Evolutionary conservation across 2,797 vertebrate species (phyloP).

Genomic region (Myotis myotis): DNA sequence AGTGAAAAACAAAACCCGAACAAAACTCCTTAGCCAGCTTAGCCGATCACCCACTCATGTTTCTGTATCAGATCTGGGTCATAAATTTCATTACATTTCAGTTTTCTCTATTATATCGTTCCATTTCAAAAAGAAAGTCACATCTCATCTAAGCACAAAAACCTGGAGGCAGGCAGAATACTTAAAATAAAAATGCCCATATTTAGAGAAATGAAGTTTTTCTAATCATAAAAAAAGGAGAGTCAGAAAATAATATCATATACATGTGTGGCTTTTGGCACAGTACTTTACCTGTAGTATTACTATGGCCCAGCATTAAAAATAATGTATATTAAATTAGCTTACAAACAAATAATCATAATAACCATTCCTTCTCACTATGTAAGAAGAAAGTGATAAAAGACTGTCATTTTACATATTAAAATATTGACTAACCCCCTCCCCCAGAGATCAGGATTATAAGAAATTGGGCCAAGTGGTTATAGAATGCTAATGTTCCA

Average conservation of each 20-base stretch:
- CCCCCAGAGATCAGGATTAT: not conserved
- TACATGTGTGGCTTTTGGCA: not conserved
- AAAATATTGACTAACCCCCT: not conserved
- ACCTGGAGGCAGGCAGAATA: constrained; percentile 47
- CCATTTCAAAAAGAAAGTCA: constrained; percentile 48
- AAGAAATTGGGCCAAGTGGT: not conserved
- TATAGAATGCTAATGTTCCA: not conserved
- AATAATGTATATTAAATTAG: not conserved
- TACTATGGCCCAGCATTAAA: not conserved
- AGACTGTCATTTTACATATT: not conserved
- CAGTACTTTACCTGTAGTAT: not conserved
- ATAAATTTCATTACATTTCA: constrained; percentile 72
- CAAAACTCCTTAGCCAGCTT: constrained; percentile 48
- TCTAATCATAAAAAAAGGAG: not conserved
- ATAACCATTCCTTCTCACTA: rapidly evolving
- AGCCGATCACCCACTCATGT: constrained; percentile 57
- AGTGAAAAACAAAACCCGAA: constrained; percentile 34
- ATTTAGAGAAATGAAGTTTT: constrained; percentile 36
- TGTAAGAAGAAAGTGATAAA: not conserved
- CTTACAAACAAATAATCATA: not conserved
- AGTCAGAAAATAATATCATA: not conserved
- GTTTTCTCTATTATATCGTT: constrained; percentile 61
- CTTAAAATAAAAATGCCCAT: constrained; percentile 54
- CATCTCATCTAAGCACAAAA: constrained; percentile 38
- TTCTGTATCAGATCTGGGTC: constrained; percentile 71